A percentile compares a stretch with the other conserved stretches of the same genome.
Conservation (phyloP, 2,113 vertebrate species). For the Hippopotamus amphibius region DNA sequence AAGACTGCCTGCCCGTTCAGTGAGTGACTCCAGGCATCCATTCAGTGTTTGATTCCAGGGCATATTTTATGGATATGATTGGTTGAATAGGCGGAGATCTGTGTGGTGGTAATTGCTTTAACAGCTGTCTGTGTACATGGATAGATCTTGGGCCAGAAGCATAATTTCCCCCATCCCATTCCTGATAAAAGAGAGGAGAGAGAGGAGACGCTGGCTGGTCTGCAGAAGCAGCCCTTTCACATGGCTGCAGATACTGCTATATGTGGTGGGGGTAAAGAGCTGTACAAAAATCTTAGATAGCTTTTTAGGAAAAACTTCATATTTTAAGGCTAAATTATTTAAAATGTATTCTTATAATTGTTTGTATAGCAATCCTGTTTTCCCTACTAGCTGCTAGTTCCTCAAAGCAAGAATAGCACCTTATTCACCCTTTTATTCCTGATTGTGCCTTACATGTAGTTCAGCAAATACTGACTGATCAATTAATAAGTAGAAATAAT, state of each 20-base stretch:
- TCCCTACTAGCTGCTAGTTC: not conserved
- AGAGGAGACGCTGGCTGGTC: too few relatives aligned
- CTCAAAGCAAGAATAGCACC: not conserved
- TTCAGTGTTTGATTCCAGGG: not conserved
- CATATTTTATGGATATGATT: not conserved
- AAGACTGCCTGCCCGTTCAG: rapidly evolving
- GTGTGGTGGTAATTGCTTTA: not conserved
- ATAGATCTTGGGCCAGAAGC: not conserved
- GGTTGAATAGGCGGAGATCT: not conserved
- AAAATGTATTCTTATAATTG: not conserved
- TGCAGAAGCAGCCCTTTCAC: not conserved
- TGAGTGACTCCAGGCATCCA: not conserved
- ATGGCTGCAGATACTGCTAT: not conserved
- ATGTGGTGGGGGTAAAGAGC: rapidly evolving
- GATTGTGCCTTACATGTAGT: not conserved
- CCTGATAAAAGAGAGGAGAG: too few relatives aligned
- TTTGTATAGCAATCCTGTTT: not conserved
- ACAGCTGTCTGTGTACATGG: not conserved
- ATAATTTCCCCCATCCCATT: too few relatives aligned
- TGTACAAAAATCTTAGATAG: not conserved
- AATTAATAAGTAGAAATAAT: not conserved
- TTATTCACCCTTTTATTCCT: not conserved
- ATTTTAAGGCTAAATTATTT: not conserved
- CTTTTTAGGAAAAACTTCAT: not conserved
- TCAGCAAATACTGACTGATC: not conserved